Evolutionary conservation across 2,797 vertebrate species (phyloP).

Genomic region (Falco peregrinus): DNA sequence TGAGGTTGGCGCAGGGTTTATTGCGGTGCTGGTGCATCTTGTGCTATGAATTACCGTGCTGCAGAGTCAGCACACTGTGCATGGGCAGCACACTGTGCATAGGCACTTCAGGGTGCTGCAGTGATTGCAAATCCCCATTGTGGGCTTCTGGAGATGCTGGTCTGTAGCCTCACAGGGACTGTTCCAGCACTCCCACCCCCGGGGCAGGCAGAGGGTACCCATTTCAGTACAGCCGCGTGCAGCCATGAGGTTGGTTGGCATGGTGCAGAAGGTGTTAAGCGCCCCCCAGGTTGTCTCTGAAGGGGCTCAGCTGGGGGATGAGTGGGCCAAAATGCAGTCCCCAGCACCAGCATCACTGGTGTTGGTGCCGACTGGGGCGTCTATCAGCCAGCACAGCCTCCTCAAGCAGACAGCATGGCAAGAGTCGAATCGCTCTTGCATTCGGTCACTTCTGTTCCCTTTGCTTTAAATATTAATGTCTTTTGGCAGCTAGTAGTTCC

Average conservation of each 20-base stretch:
- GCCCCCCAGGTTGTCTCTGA: neutral
- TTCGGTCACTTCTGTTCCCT: neutral
- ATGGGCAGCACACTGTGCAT: rapidly evolving
- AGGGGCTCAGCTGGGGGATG: neutral
- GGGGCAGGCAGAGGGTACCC: neutral
- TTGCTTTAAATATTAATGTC: neutral
- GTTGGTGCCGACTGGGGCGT: no score
- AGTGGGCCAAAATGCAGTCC: neutral
- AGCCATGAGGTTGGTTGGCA: rapidly evolving
- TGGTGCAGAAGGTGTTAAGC: neutral
- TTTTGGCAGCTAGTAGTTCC: neutral
- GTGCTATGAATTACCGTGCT: neutral
- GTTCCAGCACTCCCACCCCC: neutral
- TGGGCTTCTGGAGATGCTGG: neutral
- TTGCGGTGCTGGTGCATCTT: neutral
- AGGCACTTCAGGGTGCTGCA: neutral
- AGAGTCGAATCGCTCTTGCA: neutral
- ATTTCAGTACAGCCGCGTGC: neutral
- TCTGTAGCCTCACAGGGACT: neutral
- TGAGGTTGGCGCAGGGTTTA: neutral
- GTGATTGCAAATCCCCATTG: neutral
- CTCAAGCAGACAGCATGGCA: neutral
- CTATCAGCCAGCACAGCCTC: neutral
- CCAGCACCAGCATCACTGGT: neutral
- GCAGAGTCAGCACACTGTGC: neutral